These are phyloP conservation scores for Liparis tanakae DNA, from an alignment of 2,797 vertebrate species.

Conservation along the genomic window DNA sequence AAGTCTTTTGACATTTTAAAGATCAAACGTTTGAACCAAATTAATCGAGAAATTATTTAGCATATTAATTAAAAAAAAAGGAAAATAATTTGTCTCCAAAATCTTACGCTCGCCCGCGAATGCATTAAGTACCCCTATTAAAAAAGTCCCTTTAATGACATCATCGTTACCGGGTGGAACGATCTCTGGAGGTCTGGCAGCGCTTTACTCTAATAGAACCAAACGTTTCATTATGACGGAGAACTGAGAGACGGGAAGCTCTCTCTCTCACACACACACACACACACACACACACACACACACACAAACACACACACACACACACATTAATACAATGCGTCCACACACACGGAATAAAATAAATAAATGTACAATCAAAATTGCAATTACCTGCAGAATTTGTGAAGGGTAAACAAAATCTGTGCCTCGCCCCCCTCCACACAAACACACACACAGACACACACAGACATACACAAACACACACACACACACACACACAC, in stretches of 20 bases:
- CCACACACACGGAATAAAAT: conserved; percentile 68
- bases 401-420: conserved; percentile 97
- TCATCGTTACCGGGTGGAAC: too few relatives aligned
- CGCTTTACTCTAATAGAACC: conserved; percentile 86
- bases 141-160: background rate
- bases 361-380: conserved; percentile 99
- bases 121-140: background rate
- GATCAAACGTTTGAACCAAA: background rate
- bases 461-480: conserved; percentile 31
- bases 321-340: conserved; percentile 32
- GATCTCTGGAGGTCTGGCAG: background rate
- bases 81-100: background rate
- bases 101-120: background rate
- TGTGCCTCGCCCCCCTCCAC: conserved; percentile 70
- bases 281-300: conserved; percentile 68
- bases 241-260: conserved; percentile 55
- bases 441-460: conserved; percentile 7
- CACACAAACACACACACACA: conserved; percentile 76
- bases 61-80: background rate
- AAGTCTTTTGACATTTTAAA: background rate
- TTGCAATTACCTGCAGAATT: conserved; percentile 99
- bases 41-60: background rate
- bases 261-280: conserved; percentile 31
- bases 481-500: conserved; percentile 25
- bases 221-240: conserved; percentile 95